phyloP scores from a whole-genome alignment of 2,888 invertebrate species.

The Tetragonisca angustula region DNA sequence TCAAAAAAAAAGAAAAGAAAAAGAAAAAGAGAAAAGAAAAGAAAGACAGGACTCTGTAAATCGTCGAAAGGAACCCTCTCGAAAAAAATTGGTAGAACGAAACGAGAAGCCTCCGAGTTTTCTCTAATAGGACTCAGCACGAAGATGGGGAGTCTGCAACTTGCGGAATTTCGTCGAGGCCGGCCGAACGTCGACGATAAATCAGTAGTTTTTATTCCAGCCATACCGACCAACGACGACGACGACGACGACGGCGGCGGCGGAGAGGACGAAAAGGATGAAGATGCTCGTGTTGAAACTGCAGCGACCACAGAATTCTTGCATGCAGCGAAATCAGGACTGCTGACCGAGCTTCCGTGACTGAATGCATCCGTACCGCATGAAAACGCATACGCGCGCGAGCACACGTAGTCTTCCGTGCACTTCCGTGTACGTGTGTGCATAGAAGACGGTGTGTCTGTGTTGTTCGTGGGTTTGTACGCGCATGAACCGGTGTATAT shows the following conservation, averaged over 20 bases:
- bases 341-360: slow-evolving; percentile 74
- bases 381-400: slow-evolving; percentile 13
- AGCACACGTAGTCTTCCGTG: slow-evolving; percentile 8
- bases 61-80: neutral
- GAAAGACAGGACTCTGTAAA: neutral
- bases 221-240: slow-evolving; percentile 51
- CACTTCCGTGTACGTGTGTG: neutral
- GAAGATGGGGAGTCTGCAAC: slow-evolving; percentile 12
- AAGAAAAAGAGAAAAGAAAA: no score
- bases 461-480: neutral
- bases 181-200: slow-evolving; percentile 64
- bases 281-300: slow-evolving; percentile 73
- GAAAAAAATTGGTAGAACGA: slow-evolving; percentile 4
- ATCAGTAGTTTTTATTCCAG: slow-evolving; percentile 75
- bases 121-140: slow-evolving; percentile 53
- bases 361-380: slow-evolving; percentile 62
- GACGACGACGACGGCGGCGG: slow-evolving; percentile 37
- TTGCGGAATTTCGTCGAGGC: slow-evolving; percentile 73
- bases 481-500: neutral
- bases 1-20: no score
- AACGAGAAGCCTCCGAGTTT: slow-evolving; percentile 53
- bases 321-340: slow-evolving; percentile 71
- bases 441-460: neutral
- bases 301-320: slow-evolving; percentile 76
- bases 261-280: slow-evolving; percentile 55